Base-by-base conservation (phyloP, 2,113 vertebrate species). In the Halichoerus grypus region DNA sequence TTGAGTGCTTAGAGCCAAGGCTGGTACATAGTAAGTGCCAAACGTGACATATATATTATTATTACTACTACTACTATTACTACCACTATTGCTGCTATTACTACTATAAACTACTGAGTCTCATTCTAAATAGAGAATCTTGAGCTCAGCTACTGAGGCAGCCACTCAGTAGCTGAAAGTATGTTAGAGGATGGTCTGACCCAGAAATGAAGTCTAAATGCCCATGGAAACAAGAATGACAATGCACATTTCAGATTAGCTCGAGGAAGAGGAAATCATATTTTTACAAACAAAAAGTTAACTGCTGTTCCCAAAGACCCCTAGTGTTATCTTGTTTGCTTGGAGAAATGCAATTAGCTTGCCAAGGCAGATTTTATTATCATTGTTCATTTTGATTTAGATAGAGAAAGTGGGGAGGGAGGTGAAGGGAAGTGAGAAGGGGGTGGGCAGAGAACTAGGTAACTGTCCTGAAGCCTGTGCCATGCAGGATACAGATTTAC, bases 331-430 rank as follows among this genome's bases (percentile, higher is more conserved):
- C 88, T 95, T 80, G 14, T 74, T 87, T 79, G 49, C 87, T 94
- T 61, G 39, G 61, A 76, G 61, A 94, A 87, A 93, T 90, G n/a
- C 8, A 90, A 94, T 94, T 93, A 92, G 42, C 42, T 91, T 93
- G 59, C 31, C 49, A n/a, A 87, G 49, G n/a, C 49, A 87, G 69
- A 77, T 86, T 93, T 93, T 76, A 79, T 97, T 94, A 79, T 65
- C 31, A 6, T n/a, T 88, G 72, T 89, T 79, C 42, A 61, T 93
- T 88, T 14, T 84, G 42, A 88, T 92, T 76, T 49, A 63, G 33
- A 90, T 55, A 55, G 39, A 33, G 28, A 95, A 59, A 79, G 28
- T 0, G 0, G 14, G 57, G 18, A 69, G 18, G 26, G 36, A 42
- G 11, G 16, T 19, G 5, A 51, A 49, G 12, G 24, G 18, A 10